A percentile compares a stretch with the other conserved stretches of the same genome.
phyloP scores from a whole-genome alignment of 2,797 vertebrate species.

The Falco columbarius region DNA sequence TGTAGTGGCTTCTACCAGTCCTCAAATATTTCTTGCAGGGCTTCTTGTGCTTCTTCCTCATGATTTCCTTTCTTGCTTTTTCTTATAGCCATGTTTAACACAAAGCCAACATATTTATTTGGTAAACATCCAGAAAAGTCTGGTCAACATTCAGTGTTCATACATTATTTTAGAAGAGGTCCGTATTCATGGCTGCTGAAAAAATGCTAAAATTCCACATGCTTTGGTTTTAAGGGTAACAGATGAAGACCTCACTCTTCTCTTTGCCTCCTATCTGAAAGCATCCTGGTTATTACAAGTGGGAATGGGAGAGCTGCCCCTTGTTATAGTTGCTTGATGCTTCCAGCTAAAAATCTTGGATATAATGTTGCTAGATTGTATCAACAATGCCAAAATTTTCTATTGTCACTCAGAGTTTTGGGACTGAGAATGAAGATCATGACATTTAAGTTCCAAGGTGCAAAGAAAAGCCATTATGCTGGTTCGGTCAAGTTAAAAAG shows the following conservation, averaged over 20 bases:
- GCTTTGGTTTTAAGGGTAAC: background rate
- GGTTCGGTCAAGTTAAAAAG: background rate
- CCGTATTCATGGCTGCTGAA: background rate
- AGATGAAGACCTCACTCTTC: background rate
- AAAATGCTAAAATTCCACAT: background rate
- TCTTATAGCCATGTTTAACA: background rate
- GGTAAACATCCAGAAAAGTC: background rate
- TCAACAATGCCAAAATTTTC: background rate
- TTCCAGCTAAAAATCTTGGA: background rate
- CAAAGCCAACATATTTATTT: background rate
- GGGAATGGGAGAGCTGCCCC: background rate
- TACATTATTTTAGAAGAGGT: background rate
- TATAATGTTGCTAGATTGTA: background rate
- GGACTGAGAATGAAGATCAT: background rate
- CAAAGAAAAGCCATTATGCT: background rate
- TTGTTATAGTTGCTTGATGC: background rate
- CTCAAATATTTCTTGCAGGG: background rate
- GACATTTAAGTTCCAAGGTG: background rate
- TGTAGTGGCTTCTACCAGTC: background rate
- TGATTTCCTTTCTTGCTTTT: background rate
- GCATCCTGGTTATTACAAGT: background rate
- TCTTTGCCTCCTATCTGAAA: background rate
- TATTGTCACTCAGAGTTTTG: background rate
- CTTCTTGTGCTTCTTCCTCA: background rate
- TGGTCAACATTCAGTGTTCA: background rate